Base-by-base conservation (phyloP, 2,888 invertebrate genomes). In the Neoascia interrupta region DNA sequence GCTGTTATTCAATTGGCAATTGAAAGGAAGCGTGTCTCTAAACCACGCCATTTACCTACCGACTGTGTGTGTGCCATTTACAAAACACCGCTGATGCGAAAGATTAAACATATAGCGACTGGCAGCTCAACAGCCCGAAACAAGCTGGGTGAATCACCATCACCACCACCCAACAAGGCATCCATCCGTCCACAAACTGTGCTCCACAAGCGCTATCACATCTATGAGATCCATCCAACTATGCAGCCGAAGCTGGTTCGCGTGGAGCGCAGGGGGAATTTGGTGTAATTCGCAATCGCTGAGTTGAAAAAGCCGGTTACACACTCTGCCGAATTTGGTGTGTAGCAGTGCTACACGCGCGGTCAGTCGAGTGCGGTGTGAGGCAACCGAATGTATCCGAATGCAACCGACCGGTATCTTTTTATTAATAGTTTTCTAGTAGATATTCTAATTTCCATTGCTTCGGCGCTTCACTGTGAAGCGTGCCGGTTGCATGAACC, bases 351-450 rank as follows among this genome's bases (percentile, higher is more conserved):
- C 75, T 82, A 83, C 82, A 88, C 87, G 88, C 87, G 86, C 87
- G 88, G 88, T 87, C 87, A 87, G 87, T 87, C 88, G 88, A 87
- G 88, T 88, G 88, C 87, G 87, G 86, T 86, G 86, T 88, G 85
- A 87, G 85, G 88, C 87, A 88, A 86, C 88, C 86, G 86, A 87
- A 88, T 86, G 88, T 85, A 88, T 87, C 88, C 86, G 87, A 87
- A 87, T 86, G 88, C 87, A 86, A 85, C 87, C 85, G 87, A 87
- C 86, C 87, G 87, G 85, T 85, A 85, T 85, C 74, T 79, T 73
- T 31, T 79, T 79, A 79, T 79, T 79, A 79, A 79, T 79, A 73
- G 79, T 61, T 66, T 79, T 79, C 66, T 58, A 60, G 73, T 79
- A 68, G 66, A 73, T 79, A 79, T 79, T 79, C 79, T 79, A 79